Evolutionary conservation across 2,797 vertebrate species (phyloP).

Genomic region (Chloroceryle amazona): DNA sequence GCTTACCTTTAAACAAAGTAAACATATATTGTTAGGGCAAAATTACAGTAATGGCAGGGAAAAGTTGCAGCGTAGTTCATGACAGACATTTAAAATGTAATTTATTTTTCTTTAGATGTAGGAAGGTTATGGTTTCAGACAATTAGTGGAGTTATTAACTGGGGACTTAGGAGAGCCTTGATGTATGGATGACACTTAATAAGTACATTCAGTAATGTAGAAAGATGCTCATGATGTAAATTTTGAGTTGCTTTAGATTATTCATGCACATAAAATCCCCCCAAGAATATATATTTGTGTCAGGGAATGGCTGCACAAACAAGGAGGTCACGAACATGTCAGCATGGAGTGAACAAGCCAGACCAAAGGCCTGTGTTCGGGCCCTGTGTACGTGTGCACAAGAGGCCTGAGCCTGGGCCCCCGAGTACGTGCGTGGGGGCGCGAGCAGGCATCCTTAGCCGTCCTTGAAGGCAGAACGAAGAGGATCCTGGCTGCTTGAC

Average conservation of each 20-base stretch:
- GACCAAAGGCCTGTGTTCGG: too few species aligned
- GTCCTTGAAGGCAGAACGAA: too few species aligned
- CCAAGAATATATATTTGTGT: neutral
- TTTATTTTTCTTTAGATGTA: neutral
- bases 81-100: neutral
- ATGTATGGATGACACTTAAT: neutral
- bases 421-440: too few species aligned
- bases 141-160: neutral
- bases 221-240: neutral
- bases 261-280: neutral
- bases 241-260: neutral
- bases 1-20: neutral
- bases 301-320: too few species aligned
- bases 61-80: neutral
- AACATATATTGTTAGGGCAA: neutral
- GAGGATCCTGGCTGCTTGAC: too few species aligned
- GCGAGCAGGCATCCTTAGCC: too few species aligned
- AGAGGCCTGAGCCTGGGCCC: too few species aligned
- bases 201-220: accelerated
- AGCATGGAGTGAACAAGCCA: too few species aligned
- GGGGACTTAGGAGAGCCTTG: neutral
- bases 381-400: too few species aligned
- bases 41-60: neutral
- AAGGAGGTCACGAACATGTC: too few species aligned
- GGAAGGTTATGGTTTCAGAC: neutral